Evolutionary conservation across 2,888 invertebrate genomes (phyloP), one percentile per base, ranked within the genome.

Genomic region (Ormyrus rosae): DNA sequence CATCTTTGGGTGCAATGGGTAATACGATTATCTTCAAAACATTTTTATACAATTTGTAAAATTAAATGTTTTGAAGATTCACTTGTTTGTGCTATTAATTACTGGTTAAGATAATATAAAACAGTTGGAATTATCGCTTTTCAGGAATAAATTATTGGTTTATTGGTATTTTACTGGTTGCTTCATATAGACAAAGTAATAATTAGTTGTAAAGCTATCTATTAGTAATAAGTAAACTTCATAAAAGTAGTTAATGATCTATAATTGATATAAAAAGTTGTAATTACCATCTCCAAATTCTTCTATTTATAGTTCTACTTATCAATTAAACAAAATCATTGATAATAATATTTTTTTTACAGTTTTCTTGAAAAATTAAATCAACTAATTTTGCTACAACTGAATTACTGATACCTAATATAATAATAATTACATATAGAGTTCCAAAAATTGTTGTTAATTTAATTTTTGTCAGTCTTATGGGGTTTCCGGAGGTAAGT

Each of bases 401-500:
- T 69, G 2, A 34, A 69, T 51, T 48, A 58, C 10, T 11, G 6
- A 53, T 56, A 10, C n/a, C 56, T 13, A n/a, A 56, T 56, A 11
- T 6, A 60, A 67, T 13, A 34, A n/a, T 13, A 9, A 7, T 45
- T 5, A 46, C 56, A 56, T 71, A 67, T 19, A 67, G 9, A 10
- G 13, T 65, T 53, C 51, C 34, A 58, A 34, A 60, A 71, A 10
- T 58, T 10, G 10, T 13, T 60, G 6, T 11, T 48, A 58, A 67
- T 10, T 51, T 61, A 67, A 53, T 70, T 63, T 64, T 67, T 19
- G 3, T 79, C 77, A 81, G 80, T 82, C 82, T 82, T 78, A 78
- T 76, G 84, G 81, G 84, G 84, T 84, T 85, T 84, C 84, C 84
- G 83, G 83, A 84, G 84, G 78, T 82, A 70, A 70, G 60, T 34